Evolutionary conservation across 2,888 invertebrate species (phyloP), one percentile per base, ranked within the genome.

Genomic region (Griposia aprilina): DNA sequence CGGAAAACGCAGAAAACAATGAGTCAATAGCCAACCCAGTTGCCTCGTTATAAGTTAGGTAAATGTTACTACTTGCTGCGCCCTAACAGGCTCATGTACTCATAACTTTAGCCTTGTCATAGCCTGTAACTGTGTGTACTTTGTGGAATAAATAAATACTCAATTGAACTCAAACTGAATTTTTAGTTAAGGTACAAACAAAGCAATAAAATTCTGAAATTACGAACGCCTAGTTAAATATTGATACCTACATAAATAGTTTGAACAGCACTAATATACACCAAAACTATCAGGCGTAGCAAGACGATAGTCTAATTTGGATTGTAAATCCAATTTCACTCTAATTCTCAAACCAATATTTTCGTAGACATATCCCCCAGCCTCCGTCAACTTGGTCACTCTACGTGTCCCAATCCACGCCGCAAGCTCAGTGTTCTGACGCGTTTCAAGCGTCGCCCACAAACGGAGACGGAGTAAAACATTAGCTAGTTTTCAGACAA

Each of bases 381-480:
- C 84, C 69, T 87, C 87, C 71, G 0, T 71, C 66, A 26, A 23
- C 80, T 55, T 91, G 77, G 91, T 72, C 90, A 87, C 92, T 86
- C 89, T 85, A 80, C 30, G 66, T 70, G 78, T 89, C 90, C 88
- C 90, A 88, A 89, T 87, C 89, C 88, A 86, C 70, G 80, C 79
- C 83, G 81, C 73, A 81, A 79, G 81, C 88, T 87, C 90, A 89
- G 91, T 90, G 83, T 84, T 80, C 84, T 83, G 87, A 83, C 90
- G 90, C 87, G 82, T 82, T 83, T 79, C 87, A 86, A 80, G 80
- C 84, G 84, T 81, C 78, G 80, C 78, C 82, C 78, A 81, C 83
- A 80, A 83, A 80, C 84, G 81, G 85, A 89, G 83, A 84, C 76
- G 73, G 60, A 69, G 80, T 68, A 68, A 74, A 78, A 84, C 75